These are phyloP conservation scores for Drymonia ruficornis DNA, from an alignment of 2,888 invertebrate genomes.

Conservation along the genomic window DNA sequence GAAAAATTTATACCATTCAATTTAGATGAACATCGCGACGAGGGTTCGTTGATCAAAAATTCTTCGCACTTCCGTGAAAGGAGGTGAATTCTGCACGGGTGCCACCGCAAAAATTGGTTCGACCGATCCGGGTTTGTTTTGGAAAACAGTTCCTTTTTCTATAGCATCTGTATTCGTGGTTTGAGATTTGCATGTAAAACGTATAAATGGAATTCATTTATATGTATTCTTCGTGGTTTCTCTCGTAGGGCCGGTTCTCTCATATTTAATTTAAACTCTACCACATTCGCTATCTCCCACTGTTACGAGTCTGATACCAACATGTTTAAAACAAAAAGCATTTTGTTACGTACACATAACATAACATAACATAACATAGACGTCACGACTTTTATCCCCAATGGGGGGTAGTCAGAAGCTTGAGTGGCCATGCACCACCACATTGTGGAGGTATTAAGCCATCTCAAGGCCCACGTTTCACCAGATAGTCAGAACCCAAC, in stretches of 20 bases:
- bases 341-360: no score
- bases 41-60: background rate
- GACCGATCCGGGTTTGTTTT: background rate
- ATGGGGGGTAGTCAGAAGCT: no score
- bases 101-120: background rate
- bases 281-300: constrained; percentile 9
- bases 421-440: no score
- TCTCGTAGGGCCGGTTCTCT: constrained; percentile 15
- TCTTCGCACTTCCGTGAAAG: background rate
- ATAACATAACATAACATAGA: no score
- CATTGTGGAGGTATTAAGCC: no score
- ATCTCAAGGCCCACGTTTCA: no score
- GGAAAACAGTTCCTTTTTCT: constrained; percentile 13
- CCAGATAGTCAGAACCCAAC: no score
- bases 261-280: constrained; percentile 31
- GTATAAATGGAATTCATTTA: constrained; percentile 25
- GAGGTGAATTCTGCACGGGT: constrained; percentile 1
- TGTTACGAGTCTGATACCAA: constrained; percentile 6
- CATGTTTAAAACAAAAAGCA: no score
- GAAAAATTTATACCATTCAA: no score
- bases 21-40: no score
- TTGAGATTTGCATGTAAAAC: constrained; percentile 31
- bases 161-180: constrained; percentile 21
- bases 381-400: no score
- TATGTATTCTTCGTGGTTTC: constrained; percentile 27